Evolutionary conservation across 1,140 invertebrate species (phyloP), one percentile per base, ranked within the genome.

Genomic region (Papilio helenus): DNA sequence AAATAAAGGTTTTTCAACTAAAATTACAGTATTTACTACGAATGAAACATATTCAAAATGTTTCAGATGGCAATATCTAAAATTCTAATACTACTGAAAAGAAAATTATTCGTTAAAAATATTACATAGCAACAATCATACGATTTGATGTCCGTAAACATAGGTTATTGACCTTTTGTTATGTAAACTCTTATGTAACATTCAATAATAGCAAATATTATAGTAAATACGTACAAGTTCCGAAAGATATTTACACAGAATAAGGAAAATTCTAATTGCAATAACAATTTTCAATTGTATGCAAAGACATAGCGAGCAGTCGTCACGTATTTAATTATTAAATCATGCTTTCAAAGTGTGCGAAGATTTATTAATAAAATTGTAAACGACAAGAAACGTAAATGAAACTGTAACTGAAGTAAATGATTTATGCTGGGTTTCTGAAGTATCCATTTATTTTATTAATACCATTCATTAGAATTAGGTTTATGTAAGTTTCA

Each of bases 121-220:
- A 20, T 55, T 7, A 55, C 16, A 55, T 55, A 55, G 51, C 16
- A 55, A 55, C 51, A 55, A 55, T 55, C 51, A 8, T 55, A 46
- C 12, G 51, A 55, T 55, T 16, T 49, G 46, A 55, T 18, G n/a
- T 20, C 16, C 18, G 20, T n/a, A 55, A 55, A 55, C 7, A 16
- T 20, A 55, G 51, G 51, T 55, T 55, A 55, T 20, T n/a, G 51
- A 55, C 51, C 51, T 55, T 55, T 55, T 5, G n/a, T 68, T 68
- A 29, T 68, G 1, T 68, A 68, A 68, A 18, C 12, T 8, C 12
- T 68, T 26, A 68, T 26, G 12, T 68, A 68, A 68, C 12, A 68
- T 61, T 61, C 20, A 61, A 61, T 61, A 68, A 12, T 14, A 65
- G 8, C 8, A 26, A 68, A 16, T n/a, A n/a, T 34, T 26, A 29